These are phyloP conservation scores for Parnassius apollo DNA, from an alignment of 2,888 invertebrate genomes.

Conservation along the genomic window DNA sequence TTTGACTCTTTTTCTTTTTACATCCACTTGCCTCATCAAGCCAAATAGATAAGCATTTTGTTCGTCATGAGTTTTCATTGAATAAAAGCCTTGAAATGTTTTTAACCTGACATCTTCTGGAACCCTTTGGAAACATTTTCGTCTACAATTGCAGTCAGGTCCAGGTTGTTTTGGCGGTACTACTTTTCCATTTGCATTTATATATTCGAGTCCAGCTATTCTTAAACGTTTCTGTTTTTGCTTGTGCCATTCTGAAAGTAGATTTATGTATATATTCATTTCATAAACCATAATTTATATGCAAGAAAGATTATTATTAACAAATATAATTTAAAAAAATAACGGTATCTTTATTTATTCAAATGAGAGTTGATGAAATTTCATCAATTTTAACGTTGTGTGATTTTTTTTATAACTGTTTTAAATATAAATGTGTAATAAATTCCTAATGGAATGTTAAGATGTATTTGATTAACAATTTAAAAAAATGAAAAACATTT, in stretches of 20 bases:
- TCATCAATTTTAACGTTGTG: too few species aligned
- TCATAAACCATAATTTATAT: too few species aligned
- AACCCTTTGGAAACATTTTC: constrained; percentile 76
- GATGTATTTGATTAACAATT: background rate
- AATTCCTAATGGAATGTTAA: background rate
- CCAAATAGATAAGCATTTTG: constrained; percentile 82
- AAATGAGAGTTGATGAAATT: background rate
- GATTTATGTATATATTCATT: constrained; percentile 1
- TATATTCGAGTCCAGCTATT: constrained; percentile 78
- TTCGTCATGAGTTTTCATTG: constrained; percentile 81
- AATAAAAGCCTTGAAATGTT: constrained; percentile 80
- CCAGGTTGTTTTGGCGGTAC: constrained; percentile 79
- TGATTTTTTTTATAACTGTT: too few species aligned
- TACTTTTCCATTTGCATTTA: constrained; percentile 80
- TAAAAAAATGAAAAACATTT: constrained; percentile 30
- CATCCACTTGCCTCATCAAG: constrained; percentile 80
- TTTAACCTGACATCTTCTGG: constrained; percentile 73
- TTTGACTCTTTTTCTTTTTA: constrained; percentile 79
- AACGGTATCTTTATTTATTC: background rate
- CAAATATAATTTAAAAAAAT: background rate
- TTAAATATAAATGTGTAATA: background rate
- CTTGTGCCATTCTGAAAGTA: constrained; percentile 79
- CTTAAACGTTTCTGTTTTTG: constrained; percentile 79
- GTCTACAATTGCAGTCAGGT: constrained; percentile 76
- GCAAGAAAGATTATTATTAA: too few species aligned